Evolutionary conservation across 2,797 vertebrate genomes (phyloP), one percentile per base, ranked within the genome.

Genomic region (Psittacula derbiana): DNA sequence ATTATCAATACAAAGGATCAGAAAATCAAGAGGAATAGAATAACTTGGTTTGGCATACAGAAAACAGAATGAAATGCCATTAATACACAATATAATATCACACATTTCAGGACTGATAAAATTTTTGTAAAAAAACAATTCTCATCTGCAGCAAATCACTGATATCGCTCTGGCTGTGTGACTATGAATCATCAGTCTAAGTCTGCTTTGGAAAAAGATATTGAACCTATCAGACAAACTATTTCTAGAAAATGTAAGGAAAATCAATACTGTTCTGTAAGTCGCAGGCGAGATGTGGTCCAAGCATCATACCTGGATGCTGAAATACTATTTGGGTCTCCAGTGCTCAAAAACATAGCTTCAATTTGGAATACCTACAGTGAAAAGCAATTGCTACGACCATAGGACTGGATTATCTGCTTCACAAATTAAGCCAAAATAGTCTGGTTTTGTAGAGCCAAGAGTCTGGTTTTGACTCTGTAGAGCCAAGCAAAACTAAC

Each of bases 251-350:
- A 36, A 86, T 21, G 40, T 55, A 85, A 80, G 50, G 30, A 82
- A 73, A 69, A 93, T 94, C 89, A 80, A 96, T 95, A 88, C 10
- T 41, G 8, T 64, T 87, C 31, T 67, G 8, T 87, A 80, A 93
- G 28, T 85, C 44, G 83, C 40, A 69, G 80, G 69, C 83, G 28
- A 94, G 44, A 53, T 70, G 82, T 64, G 2, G 3, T 61, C 44
- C 44, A 74, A 92, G 60, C 25, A 69, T 55, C 52, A 76, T 36
- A 67, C 73, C 65, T 65, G 57, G 72, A 86, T 0, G 0, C 64
- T 44, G 87, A 62, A 92, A 83, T 83, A 85, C 52, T 81, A 82
- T 76, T 71, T 74, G 17, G 6, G 16, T 57, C 38, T 85, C 52
- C 60, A 55, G 23, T 73, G 40, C 28, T 71, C 36, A 76, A 76